A percentile compares a stretch with the other conserved stretches of the same genome.
Conservation (phyloP, 1,140 invertebrate genomes). For the Manduca sexta region DNA sequence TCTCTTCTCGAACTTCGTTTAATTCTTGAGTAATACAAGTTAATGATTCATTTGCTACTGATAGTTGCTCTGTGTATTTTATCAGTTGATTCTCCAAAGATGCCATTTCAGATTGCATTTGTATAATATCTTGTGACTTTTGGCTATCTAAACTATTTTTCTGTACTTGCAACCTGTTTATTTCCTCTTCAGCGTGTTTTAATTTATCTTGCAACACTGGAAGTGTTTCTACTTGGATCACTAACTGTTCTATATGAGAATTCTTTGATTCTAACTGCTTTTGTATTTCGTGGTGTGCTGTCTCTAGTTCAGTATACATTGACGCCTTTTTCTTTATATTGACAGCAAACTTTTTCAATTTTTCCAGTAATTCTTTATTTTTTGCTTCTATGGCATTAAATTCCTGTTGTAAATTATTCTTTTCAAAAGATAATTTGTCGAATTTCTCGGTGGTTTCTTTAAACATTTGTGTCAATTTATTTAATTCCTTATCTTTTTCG, state of each 20-base stretch:
- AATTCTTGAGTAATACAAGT: slow-evolving; percentile 39
- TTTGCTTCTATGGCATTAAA: slow-evolving; percentile 47
- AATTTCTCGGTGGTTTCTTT: slow-evolving; percentile 45
- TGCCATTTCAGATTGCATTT: slow-evolving; percentile 35
- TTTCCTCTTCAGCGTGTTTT: slow-evolving; percentile 49
- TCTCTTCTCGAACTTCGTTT: slow-evolving; percentile 41
- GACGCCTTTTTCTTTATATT: slow-evolving; percentile 82
- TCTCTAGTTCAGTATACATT: slow-evolving; percentile 78
- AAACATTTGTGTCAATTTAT: slow-evolving; percentile 45
- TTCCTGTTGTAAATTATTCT: slow-evolving; percentile 39
- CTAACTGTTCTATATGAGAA: slow-evolving; percentile 41
- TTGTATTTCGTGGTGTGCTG: slow-evolving; percentile 59
- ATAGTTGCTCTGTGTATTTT: slow-evolving; percentile 27
- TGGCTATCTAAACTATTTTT: slow-evolving; percentile 38
- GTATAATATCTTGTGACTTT: slow-evolving; percentile 27
- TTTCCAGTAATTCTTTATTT: slow-evolving; percentile 78
- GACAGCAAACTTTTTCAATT: slow-evolving; percentile 83
- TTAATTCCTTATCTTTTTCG: slow-evolving; percentile 38
- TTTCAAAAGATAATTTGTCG: slow-evolving; percentile 31
- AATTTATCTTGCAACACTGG: slow-evolving; percentile 54
- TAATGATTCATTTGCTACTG: slow-evolving; percentile 30
- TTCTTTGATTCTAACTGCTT: slow-evolving; percentile 55
- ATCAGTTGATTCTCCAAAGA: slow-evolving; percentile 35
- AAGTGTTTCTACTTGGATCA: slow-evolving; percentile 47
- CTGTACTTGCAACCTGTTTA: slow-evolving; percentile 36